Evolutionary conservation across 2,797 vertebrate species (phyloP).

Genomic region (Spinus pinus): DNA sequence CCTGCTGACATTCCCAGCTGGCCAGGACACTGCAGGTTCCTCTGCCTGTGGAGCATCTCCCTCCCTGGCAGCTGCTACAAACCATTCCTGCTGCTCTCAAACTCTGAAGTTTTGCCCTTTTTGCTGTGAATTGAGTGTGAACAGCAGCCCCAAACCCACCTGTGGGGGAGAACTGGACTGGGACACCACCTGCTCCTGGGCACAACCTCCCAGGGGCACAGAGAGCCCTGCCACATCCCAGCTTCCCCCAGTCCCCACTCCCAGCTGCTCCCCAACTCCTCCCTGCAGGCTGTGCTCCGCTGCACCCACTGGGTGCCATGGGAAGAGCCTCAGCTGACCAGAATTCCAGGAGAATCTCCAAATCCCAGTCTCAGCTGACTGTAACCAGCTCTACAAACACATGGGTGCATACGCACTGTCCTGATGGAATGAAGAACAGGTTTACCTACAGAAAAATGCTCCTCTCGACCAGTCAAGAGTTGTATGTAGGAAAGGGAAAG

Average conservation of each 20-base stretch:
- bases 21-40: neutral
- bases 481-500: neutral
- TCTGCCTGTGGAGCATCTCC: neutral
- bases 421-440: neutral
- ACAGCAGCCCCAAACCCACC: neutral
- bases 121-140: neutral
- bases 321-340: neutral
- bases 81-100: accelerated
- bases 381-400: neutral
- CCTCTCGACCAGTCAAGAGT: neutral
- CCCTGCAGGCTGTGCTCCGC: neutral
- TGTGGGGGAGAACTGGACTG: neutral
- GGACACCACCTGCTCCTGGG: neutral
- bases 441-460: neutral
- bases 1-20: neutral
- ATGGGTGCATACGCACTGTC: neutral
- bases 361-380: neutral
- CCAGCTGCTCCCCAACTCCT: accelerated
- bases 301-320: accelerated
- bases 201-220: neutral
- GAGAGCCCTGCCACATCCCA: neutral
- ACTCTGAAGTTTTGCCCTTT: neutral
- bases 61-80: neutral
- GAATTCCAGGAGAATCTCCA: neutral
- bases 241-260: neutral